Base-by-base conservation (phyloP, 1,140 invertebrate species). In the Dendrolimus kikuchii region DNA sequence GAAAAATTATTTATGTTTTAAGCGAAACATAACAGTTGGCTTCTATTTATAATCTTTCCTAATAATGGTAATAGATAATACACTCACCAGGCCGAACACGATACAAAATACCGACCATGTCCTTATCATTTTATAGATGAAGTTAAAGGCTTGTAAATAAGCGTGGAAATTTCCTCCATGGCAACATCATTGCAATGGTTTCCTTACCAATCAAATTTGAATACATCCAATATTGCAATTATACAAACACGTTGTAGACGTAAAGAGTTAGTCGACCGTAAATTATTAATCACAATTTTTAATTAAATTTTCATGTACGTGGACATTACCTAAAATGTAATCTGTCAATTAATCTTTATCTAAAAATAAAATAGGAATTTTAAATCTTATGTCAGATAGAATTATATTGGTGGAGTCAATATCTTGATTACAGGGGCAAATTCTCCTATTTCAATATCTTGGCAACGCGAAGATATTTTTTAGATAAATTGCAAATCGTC, bases 111-210 rank as follows among this genome's bases (percentile, higher is more conserved):
- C 46, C 40, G 53, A 46, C 57, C 59, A 64, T 60, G 58, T 55
- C 42, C 55, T 54, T 60, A 62, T 71, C 68, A 77, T 73, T 66
- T 68, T 71, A 73, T 64, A 55, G 46, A 46, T 38, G 59, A 59
- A 66, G 53, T 60, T 64, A 60, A 51, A 51, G 49, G 46, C 39
- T 49, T 46, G 60, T 60, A 58, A 57, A 54, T 38, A 23, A 9
- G 38, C 43, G 46, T 49, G 49, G 53, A 59, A 46, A 66, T 63
- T 53, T 49, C 45, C 66, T 64, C 60, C 59, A 57, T 53, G 55
- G 59, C 52, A 40, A 46, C 58, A 55, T 64, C 40, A 47, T 9
- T 57, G 46, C 45, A 69, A 60, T 60, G 53, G 56, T 68, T 64
- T 68, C 51, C 56, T 64, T 47, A 49, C 53, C 56, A 57, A 70